These are phyloP conservation scores for Dolichomitus sp. DNA, from an alignment of 2,888 invertebrate species.

Conservation along the genomic window DNA sequence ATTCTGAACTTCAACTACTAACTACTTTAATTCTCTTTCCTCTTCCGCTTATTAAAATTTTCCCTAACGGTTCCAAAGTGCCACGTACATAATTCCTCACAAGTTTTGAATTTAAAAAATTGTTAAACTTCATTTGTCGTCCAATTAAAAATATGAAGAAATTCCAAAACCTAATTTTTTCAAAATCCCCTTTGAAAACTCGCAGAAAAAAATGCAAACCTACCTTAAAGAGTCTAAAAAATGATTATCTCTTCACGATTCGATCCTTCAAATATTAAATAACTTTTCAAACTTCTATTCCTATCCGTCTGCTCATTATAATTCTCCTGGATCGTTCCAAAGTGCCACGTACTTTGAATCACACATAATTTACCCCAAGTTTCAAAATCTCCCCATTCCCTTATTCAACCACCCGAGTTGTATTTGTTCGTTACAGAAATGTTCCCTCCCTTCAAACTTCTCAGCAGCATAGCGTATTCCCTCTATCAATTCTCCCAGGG, in stretches of 20 bases:
- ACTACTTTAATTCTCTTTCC: no score
- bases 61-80: not conserved
- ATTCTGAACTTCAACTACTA: no score
- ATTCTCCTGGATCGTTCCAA: not conserved
- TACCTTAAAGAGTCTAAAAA: not conserved
- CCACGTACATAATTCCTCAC: not conserved
- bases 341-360: not conserved
- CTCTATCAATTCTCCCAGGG: slow-evolving; percentile 7
- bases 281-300: not conserved
- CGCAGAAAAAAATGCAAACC: not conserved
- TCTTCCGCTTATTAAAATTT: no score
- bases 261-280: not conserved
- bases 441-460: slow-evolving; percentile 1
- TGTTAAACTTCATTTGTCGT: not conserved
- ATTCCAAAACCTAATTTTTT: not conserved
- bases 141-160: not conserved
- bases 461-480: not conserved
- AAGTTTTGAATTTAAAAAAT: not conserved
- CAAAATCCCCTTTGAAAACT: not conserved
- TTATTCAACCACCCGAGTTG: not conserved
- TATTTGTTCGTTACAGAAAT: slow-evolving; percentile 10
- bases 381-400: not conserved
- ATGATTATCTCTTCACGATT: not conserved
- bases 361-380: slow-evolving; percentile 7
- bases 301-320: not conserved